These are phyloP conservation scores for Sesamia nonagrioides DNA, from an alignment of 1,140 invertebrate genomes.

Conservation along the genomic window DNA sequence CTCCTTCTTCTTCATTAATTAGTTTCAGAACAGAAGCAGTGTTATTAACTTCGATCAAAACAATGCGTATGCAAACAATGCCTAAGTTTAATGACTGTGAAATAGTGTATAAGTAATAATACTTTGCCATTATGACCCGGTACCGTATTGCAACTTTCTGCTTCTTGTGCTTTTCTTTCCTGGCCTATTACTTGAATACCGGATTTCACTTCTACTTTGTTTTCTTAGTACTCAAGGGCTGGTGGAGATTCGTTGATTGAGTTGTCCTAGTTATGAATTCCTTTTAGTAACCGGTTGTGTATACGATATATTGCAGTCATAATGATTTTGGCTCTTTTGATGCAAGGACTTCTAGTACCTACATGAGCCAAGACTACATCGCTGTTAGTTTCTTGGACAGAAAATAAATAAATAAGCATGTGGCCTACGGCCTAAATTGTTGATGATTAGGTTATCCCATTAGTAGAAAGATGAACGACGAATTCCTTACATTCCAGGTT, in stretches of 20 bases:
- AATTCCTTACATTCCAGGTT: too few species aligned
- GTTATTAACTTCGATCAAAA: conserved; percentile 15
- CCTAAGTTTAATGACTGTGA: conserved; percentile 13
- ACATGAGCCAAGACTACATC: too few species aligned
- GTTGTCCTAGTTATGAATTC: too few species aligned
- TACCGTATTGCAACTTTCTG: neutral
- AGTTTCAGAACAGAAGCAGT: neutral
- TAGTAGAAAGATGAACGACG: too few species aligned
- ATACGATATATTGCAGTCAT: too few species aligned
- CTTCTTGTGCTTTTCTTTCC: neutral
- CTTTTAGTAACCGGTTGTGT: too few species aligned
- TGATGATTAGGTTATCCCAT: too few species aligned
- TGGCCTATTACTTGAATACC: neutral
- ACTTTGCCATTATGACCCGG: conserved; percentile 11
- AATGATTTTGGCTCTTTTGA: too few species aligned
- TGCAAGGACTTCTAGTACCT: too few species aligned
- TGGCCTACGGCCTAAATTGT: too few species aligned
- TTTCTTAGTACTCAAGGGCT: neutral
- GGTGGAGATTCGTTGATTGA: neutral
- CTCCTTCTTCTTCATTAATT: neutral
- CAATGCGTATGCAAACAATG: conserved; percentile 38
- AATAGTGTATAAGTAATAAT: conserved; percentile 26
- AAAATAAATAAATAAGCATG: too few species aligned
- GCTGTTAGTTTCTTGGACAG: too few species aligned
- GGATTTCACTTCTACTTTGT: neutral